phyloP scores from a whole-genome alignment of 2,888 invertebrate species.

The Pollenia angustigena region DNA sequence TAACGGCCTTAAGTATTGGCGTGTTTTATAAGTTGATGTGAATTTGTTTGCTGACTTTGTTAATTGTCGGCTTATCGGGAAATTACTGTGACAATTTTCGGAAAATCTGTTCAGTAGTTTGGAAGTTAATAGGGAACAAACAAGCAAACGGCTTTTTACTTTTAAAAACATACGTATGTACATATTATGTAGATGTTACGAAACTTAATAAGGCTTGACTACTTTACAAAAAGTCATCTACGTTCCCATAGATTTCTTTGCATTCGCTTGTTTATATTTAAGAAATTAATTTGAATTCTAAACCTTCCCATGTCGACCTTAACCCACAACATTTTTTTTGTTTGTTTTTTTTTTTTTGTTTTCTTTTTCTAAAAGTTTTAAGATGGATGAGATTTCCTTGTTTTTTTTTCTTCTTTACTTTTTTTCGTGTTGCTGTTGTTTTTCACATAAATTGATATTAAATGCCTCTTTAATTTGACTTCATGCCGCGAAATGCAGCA shows the following conservation, averaged over 20 bases:
- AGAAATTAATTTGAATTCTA: too few species aligned
- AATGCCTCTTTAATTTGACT: slow-evolving; percentile 69
- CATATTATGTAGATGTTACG: too few species aligned
- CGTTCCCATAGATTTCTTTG: neutral
- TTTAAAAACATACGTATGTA: too few species aligned
- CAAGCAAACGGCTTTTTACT: neutral
- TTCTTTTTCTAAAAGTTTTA: slow-evolving; percentile 19
- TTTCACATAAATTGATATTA: slow-evolving; percentile 64
- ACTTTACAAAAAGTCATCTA: neutral
- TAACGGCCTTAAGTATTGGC: too few species aligned
- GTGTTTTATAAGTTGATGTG: too few species aligned
- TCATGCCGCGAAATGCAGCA: slow-evolving; percentile 63
- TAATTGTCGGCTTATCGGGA: too few species aligned
- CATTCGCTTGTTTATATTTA: neutral
- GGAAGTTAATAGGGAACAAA: too few species aligned
- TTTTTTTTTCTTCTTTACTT: slow-evolving; percentile 13
- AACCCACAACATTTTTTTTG: slow-evolving; percentile 2
- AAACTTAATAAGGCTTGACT: neutral
- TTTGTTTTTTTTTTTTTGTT: neutral
- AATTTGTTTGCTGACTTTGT: too few species aligned
- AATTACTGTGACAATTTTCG: too few species aligned
- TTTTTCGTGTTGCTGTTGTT: slow-evolving; percentile 21
- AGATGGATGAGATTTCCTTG: slow-evolving; percentile 45
- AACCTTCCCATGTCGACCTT: slow-evolving; percentile 10
- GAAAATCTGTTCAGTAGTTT: too few species aligned